Evolutionary conservation across 53 echinoderm and acorn worm genomes (phyloP).

Genomic region (Luidia sarsii): DNA sequence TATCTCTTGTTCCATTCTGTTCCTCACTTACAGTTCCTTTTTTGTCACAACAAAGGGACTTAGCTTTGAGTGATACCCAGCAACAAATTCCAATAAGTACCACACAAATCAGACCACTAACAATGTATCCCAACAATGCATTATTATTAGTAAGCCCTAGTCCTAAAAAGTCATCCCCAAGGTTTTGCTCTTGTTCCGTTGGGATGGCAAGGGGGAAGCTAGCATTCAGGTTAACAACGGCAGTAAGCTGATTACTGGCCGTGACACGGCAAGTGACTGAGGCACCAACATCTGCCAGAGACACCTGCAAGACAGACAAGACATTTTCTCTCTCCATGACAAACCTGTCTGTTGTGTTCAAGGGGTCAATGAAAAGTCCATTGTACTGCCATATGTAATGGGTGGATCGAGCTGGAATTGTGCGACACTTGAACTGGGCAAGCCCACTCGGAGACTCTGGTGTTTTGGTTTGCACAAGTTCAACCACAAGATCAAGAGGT

Average conservation of each 20-base stretch:
- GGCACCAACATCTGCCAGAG: not conserved
- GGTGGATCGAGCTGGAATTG: not conserved
- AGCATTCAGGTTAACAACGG: not conserved
- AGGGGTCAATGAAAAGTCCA: not conserved
- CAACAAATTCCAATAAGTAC: constrained; percentile 36
- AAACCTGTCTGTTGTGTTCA: not conserved
- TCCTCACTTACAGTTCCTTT: not conserved
- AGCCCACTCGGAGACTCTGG: not conserved
- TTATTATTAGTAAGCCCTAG: too few species aligned
- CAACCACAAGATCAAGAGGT: not conserved
- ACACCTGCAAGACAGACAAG: not conserved
- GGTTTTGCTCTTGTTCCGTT: not conserved
- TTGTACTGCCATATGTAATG: not conserved
- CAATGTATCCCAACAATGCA: constrained; percentile 12
- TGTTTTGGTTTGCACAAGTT: not conserved
- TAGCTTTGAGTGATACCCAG: constrained; percentile 35
- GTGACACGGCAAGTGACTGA: not conserved
- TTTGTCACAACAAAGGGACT: constrained; percentile 15
- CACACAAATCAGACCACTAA: constrained; percentile 35
- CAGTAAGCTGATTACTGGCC: not conserved
- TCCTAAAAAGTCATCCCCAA: not conserved
- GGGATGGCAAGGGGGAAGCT: not conserved
- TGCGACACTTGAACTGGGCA: not conserved
- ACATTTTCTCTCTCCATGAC: not conserved
- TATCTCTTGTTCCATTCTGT: not conserved